A percentile compares a stretch with the other conserved stretches of the same genome.
These are phyloP conservation scores for Hirundichthys speculiger DNA, from an alignment of 2,113 vertebrate genomes.

Conservation along the genomic window DNA sequence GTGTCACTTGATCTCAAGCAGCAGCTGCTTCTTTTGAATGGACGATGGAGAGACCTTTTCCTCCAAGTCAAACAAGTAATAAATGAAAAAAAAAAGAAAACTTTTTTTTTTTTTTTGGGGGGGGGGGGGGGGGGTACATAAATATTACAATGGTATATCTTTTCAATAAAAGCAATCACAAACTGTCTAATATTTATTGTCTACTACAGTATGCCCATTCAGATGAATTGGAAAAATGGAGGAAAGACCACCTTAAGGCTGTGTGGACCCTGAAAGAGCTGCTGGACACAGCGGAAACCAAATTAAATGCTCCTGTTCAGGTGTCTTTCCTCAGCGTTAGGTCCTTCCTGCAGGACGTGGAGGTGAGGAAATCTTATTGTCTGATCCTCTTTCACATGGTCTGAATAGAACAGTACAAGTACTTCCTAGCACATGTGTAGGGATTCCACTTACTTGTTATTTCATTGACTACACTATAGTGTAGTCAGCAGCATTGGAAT, in stretches of 20 bases:
- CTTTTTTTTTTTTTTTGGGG: no score
- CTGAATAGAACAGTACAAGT: no score
- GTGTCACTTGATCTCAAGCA: conserved; percentile 96
- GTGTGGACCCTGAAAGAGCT: conserved; percentile 83
- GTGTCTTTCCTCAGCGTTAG: conserved; percentile 89
- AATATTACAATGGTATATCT: no score
- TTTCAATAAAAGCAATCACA: no score
- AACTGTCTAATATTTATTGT: neutral
- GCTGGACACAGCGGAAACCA: conserved; percentile 84
- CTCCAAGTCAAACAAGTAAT: conserved; percentile 93
- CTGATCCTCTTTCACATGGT: neutral
- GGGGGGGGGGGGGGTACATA: no score
- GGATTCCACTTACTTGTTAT: neutral
- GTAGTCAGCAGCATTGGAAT: neutral
- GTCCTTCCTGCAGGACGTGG: conserved; percentile 87
- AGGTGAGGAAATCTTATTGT: conserved; percentile 77
- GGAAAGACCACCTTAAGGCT: conserved; percentile 85
- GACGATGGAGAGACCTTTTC: conserved; percentile 78
- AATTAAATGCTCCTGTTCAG: conserved; percentile 83
- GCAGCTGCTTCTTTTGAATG: conserved; percentile 89
- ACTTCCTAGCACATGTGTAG: neutral
- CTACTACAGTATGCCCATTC: conserved; percentile 85
- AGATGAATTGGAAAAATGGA: conserved; percentile 90
- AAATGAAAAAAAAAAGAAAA: conserved; percentile 6
- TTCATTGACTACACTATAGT: no score